Conservation (phyloP, 2,888 invertebrate species). For the Drosophila eohydei region DNA sequence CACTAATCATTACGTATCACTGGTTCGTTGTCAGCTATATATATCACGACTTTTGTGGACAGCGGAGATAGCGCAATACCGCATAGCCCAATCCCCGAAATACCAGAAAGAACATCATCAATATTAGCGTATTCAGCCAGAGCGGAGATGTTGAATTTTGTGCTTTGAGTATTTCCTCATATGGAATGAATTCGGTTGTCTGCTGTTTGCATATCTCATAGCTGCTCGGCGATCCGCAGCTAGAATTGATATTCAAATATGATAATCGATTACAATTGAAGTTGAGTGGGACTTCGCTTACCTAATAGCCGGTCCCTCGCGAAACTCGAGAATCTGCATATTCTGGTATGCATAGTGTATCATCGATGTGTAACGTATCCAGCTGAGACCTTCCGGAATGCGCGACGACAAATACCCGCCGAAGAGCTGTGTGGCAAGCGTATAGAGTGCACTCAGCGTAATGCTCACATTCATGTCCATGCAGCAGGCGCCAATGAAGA, state of each 20-base stretch:
- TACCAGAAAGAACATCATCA: constrained; percentile 89
- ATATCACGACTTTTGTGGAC: constrained; percentile 86
- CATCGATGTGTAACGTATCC: constrained; percentile 91
- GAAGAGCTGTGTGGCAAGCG: constrained; percentile 91
- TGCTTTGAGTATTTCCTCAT: constrained; percentile 88
- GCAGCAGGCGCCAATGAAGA: constrained; percentile 91
- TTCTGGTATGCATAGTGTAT: constrained; percentile 93
- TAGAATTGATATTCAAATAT: constrained; percentile 75
- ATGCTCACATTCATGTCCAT: constrained; percentile 92
- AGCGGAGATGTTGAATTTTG: constrained; percentile 88
- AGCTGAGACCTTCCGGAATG: constrained; percentile 90
- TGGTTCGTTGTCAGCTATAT: constrained; percentile 69
- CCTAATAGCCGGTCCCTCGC: constrained; percentile 89
- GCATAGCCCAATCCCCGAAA: constrained; percentile 90
- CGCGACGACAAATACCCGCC: constrained; percentile 91
- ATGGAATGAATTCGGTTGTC: constrained; percentile 87
- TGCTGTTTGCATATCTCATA: constrained; percentile 88
- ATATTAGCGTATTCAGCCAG: constrained; percentile 90
- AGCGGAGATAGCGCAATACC: constrained; percentile 89
- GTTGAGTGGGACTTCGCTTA: constrained; percentile 85
- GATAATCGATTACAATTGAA: constrained; percentile 4
- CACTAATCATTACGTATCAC: constrained; percentile 67
- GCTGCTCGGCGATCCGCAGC: constrained; percentile 89
- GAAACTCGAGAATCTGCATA: constrained; percentile 92
- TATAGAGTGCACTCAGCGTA: constrained; percentile 91